Percentiles rank a stretch among this genome's conserved stretches.
phyloP scores from a whole-genome alignment of 2,888 invertebrate species.

The Tipula helvola region DNA sequence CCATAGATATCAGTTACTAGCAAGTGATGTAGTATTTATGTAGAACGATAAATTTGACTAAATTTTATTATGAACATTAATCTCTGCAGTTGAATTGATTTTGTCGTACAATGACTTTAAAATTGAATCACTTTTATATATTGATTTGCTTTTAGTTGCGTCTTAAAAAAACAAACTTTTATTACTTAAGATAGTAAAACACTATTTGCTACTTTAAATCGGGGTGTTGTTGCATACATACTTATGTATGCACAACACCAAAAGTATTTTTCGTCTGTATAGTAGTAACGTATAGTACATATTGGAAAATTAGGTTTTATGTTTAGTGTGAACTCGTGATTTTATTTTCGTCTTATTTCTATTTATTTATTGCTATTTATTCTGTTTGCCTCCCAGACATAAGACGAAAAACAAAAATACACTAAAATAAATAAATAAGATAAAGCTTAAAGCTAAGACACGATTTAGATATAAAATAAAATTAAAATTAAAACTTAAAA shows the following conservation, averaged over 20 bases:
- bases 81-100: not conserved
- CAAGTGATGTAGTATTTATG: no score
- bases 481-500: not conserved
- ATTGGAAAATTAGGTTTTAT: not conserved
- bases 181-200: not conserved
- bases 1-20: no score
- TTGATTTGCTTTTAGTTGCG: not conserved
- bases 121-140: not conserved
- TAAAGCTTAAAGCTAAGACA: not conserved
- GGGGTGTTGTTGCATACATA: not conserved
- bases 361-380: not conserved
- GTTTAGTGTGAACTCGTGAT: slow-evolving; percentile 4
- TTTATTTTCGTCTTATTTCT: not conserved
- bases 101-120: not conserved
- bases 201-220: not conserved
- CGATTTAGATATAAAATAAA: not conserved
- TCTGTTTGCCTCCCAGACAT: not conserved
- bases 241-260: not conserved
- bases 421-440: not conserved
- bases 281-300: not conserved
- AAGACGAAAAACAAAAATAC: not conserved
- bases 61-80: not conserved
- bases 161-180: not conserved
- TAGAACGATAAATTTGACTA: not conserved
- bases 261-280: not conserved